phyloP scores from a whole-genome alignment of 2,797 vertebrate genomes.

The Ptychadena robeensis region DNA sequence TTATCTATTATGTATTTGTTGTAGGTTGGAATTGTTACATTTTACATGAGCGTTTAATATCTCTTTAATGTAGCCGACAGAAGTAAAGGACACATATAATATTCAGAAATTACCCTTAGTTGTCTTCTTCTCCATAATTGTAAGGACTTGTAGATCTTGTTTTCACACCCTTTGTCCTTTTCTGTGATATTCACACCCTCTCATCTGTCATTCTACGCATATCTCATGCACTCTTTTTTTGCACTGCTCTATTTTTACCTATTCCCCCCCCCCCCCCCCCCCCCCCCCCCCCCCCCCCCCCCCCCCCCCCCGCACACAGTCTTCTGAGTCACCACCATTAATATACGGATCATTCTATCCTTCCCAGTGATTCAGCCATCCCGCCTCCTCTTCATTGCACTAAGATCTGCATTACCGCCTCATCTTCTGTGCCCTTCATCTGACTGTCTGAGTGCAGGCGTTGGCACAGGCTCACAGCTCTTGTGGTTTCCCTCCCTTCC shows the following conservation, averaged over 20 bases:
- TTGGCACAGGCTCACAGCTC: slow-evolving; percentile 6
- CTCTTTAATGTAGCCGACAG: too few relatives aligned
- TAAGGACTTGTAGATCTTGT: background rate
- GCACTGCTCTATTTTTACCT: slow-evolving; percentile 4
- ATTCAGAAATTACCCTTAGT: background rate
- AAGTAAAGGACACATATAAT: too few relatives aligned
- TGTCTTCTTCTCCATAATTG: background rate
- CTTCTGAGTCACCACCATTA: slow-evolving; percentile 32
- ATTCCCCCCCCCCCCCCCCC: slow-evolving; percentile 4
- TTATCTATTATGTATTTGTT: too few relatives aligned
- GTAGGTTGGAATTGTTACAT: too few relatives aligned
- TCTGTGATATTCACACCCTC: background rate
- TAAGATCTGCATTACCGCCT: slow-evolving; percentile 19
- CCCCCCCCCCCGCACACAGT: background rate
- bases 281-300: background rate
- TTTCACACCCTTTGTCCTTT: slow-evolving; percentile 10
- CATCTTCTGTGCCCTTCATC: slow-evolving; percentile 42
- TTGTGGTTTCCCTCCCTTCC: slow-evolving; percentile 36
- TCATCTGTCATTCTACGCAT: background rate
- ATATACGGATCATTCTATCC: slow-evolving; percentile 28
- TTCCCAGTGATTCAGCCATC: slow-evolving; percentile 22
- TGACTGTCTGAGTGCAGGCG: slow-evolving; percentile 47
- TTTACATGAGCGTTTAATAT: too few relatives aligned
- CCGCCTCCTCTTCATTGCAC: background rate
- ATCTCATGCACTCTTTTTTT: background rate